phyloP scores from a whole-genome alignment of 2,888 invertebrate genomes.

The Rhaphigaster nebulosa region DNA sequence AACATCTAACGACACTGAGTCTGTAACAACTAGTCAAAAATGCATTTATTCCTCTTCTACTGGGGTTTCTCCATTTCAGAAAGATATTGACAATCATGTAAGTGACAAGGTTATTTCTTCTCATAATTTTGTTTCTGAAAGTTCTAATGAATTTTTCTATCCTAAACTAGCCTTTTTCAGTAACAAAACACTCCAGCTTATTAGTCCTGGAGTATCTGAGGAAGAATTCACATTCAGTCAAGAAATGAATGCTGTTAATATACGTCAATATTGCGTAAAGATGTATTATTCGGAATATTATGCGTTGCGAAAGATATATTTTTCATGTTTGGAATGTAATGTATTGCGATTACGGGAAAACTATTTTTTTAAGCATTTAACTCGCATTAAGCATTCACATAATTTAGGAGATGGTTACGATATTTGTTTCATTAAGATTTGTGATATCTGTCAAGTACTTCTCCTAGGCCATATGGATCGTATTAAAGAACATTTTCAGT shows the following conservation, averaged over 20 bases:
- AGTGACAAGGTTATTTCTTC: not conserved
- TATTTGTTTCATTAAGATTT: not conserved
- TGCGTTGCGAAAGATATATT: not conserved
- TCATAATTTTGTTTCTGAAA: not conserved
- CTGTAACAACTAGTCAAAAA: not conserved
- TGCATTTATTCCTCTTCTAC: not conserved
- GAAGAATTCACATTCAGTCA: not conserved
- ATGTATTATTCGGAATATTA: not conserved
- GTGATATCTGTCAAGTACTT: not conserved
- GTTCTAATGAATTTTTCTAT: not conserved
- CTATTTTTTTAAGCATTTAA: not conserved
- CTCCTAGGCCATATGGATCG: not conserved
- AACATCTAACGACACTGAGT: not conserved
- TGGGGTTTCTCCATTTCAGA: not conserved
- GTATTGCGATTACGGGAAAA: not conserved
- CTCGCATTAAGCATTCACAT: not conserved
- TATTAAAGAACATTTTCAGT: not conserved
- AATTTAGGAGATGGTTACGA: not conserved
- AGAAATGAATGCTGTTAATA: not conserved
- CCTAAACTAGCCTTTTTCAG: not conserved
- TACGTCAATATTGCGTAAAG: not conserved
- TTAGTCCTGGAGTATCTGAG: not conserved
- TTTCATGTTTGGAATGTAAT: not conserved
- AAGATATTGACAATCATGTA: not conserved
- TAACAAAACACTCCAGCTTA: not conserved